A percentile compares a stretch with the other conserved stretches of the same genome.
These are phyloP conservation scores for Ceyx erithaca DNA, from an alignment of 2,797 vertebrate genomes.

Conservation along the genomic window DNA sequence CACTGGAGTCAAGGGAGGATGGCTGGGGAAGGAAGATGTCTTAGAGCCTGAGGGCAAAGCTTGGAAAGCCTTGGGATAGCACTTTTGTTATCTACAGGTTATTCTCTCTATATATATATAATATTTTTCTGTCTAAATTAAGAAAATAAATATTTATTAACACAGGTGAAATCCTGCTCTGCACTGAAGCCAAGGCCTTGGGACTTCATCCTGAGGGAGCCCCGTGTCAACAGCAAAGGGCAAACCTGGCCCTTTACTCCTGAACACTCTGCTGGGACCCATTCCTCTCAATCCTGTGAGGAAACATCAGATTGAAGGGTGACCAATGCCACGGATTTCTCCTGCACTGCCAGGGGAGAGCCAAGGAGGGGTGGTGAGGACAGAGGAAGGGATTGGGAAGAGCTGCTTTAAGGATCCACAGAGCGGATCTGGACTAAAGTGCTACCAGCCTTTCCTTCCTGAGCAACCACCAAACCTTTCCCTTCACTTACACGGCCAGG, in stretches of 20 bases:
- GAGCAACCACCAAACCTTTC: conserved; percentile 25
- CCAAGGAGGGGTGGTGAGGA: background rate
- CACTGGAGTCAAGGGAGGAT: conserved; percentile 44
- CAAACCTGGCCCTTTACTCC: conserved; percentile 57
- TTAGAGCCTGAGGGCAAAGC: conserved; percentile 30
- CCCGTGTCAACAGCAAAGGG: conserved; percentile 34
- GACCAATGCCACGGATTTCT: background rate
- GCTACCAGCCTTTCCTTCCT: background rate
- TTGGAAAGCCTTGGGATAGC: conserved; percentile 34
- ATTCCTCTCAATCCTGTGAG: background rate
- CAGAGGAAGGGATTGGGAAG: background rate
- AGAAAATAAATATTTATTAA: conserved; percentile 75
- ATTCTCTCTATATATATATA: conserved; percentile 49
- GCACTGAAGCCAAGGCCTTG: conserved; percentile 20
- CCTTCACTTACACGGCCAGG: background rate
- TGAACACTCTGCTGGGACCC: conserved; percentile 57
- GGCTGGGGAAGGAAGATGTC: background rate
- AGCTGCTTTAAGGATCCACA: background rate
- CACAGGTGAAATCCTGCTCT: conserved; percentile 51
- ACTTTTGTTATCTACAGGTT: conserved; percentile 59
- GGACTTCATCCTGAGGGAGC: conserved; percentile 31
- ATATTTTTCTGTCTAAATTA: conserved; percentile 64
- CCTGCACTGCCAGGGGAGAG: background rate
- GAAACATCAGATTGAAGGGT: background rate
- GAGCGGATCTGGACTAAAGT: background rate